Evolutionary conservation across 2,113 vertebrate genomes (phyloP), one percentile per base, ranked within the genome.

Genomic region (Syrmaticus mikado): DNA sequence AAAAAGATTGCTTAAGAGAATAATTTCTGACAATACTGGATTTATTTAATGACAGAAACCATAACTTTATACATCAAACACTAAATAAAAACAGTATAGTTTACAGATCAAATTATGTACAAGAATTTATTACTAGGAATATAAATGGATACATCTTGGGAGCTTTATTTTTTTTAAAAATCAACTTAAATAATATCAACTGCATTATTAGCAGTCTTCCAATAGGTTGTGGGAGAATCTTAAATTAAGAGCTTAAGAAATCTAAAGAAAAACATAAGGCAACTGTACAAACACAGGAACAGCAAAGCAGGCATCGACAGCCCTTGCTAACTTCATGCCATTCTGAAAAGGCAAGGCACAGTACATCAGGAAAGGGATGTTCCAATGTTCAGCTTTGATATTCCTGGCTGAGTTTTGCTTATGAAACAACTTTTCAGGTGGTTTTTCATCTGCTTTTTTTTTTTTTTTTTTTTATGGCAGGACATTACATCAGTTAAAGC

Each of bases 101-200:
- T 86, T 96, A 95, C 94, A 96, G 64, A 95, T 93, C 76, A 90
- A 89, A 81, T 34, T 94, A 94, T 96, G 48, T 96, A 94, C 96
- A 96, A 19, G 73, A 91, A 61, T 45, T 95, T 62, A 75, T 93
- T 74, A 75, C 21, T 36, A 76, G 43, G 80, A 92, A 92, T 92
- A 91, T 64, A 82, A 89, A 78, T 1, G 7, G 68, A 90, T 36
- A 52, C 10, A 40, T 91, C 57, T 65, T 36, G 34, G 40, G 16
- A 83, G 32, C 13, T 87, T 87, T 45, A 60, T 74, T 41, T 41
- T 41, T 41, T 88, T 8, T 34, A 61, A 22, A 38, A 76, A 91
- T 57, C 18, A 82, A 71, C 66, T 78, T 40, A 92, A 80, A 72
- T 79, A 83, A 5, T 45, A 85, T 28, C 30, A 68, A 38, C 74